These are phyloP conservation scores for Pachypanchax playfairii DNA, from an alignment of 2,113 vertebrate genomes.

Conservation along the genomic window DNA sequence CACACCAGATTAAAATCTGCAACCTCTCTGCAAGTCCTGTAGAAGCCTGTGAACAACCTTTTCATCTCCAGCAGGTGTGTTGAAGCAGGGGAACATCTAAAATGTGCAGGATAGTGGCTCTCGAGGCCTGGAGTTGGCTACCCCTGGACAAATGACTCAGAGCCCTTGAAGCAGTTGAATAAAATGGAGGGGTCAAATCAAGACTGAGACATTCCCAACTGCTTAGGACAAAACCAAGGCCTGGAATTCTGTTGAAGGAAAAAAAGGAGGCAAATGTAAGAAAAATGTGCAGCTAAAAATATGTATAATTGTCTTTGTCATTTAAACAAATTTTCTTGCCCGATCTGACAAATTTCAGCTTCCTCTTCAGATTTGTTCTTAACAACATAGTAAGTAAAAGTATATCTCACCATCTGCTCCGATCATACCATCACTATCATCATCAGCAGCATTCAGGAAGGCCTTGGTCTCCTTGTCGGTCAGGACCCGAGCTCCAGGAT, in stretches of 20 bases:
- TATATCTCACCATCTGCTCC: conserved; percentile 86
- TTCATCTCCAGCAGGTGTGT: no score
- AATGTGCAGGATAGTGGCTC: no score
- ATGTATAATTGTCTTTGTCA: no score
- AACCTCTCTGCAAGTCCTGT: no score
- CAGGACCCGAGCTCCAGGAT: conserved; percentile 86
- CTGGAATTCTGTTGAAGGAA: conserved; percentile 93
- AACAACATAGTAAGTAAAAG: neutral
- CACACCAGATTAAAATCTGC: no score
- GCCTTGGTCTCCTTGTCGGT: conserved; percentile 88
- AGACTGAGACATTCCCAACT: conserved; percentile 20
- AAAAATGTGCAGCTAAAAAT: neutral
- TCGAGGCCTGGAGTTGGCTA: no score
- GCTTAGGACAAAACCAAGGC: conserved; percentile 90
- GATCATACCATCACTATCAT: conserved; percentile 91
- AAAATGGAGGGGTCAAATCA: neutral
- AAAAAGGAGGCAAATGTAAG: conserved; percentile 14
- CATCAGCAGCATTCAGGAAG: conserved; percentile 87
- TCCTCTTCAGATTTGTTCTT: neutral
- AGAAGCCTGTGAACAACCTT: no score
- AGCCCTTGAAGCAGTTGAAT: conserved; percentile 50
- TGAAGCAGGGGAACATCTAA: no score
- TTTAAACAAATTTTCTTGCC: no score
- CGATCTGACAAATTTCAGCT: neutral
- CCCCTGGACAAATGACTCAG: no score